Base-by-base conservation (phyloP, 2,113 vertebrate genomes). In the Mormoops blainvillei region DNA sequence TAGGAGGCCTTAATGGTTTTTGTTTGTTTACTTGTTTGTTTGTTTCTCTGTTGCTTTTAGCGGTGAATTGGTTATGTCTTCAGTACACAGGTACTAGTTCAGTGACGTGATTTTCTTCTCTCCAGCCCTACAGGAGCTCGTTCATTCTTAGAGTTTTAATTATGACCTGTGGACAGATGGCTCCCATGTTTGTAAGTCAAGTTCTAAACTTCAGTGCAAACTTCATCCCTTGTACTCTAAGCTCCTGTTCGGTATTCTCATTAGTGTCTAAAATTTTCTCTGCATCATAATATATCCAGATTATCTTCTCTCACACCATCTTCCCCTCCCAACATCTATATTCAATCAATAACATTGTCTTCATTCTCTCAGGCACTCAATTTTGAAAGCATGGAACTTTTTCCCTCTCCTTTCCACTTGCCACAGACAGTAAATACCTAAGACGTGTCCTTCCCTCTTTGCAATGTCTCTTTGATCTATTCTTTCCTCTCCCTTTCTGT, bases 1-100 rank as follows among this genome's bases (percentile, higher is more conserved):
- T 2, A 33, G 13, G 24, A 24, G 73, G 26, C 22, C 9, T 19
- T 81, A 1, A 0, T 7, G 38, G 48, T 3, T 18, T 15, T 36
- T 19, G 15, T 33, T 80, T 26, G 9, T 80, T 84, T 38, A n/a
- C n/a, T n/a, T 24, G 31, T 54, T 41, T 48, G 8, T 6, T 80
- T 26, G 9, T 80, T 84, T 38, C 71, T 78, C 68, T 4, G 4
- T 20, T 68, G 82, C 28, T 63, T 48, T 77, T 6, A 10, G 31
- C 26, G 7, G 16, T 45, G 41, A 63, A 4, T n/a, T 87, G 22
- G 33, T 65, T 50, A 1, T 24, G 33, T 11, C 45, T 73, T 70
- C 4, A 31, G 43, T 4, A 12, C 3, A 58, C 4, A 11, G 24
- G 24, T 12, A 13, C 76, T 28, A 24, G 19, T 33, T 83, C 48